Evolutionary conservation across 2,797 vertebrate species (phyloP).

Genomic region (Siniperca obscura): DNA sequence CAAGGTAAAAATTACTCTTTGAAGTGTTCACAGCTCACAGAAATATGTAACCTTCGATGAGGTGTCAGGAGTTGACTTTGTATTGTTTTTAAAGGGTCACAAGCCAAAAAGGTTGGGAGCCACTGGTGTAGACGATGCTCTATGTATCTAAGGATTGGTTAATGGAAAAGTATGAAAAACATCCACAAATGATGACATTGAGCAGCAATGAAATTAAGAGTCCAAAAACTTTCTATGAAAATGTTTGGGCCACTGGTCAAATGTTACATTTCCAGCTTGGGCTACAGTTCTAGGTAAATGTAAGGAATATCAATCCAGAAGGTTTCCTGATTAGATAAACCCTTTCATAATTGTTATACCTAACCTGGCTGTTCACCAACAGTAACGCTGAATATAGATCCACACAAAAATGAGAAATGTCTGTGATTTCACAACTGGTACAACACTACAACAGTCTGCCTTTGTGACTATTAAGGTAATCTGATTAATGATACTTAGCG

Average conservation of each 20-base stretch:
- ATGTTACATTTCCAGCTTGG: too few species aligned
- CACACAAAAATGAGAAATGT: background rate
- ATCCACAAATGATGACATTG: background rate
- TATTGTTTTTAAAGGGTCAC: background rate
- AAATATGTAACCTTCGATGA: background rate
- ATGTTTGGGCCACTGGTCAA: too few species aligned
- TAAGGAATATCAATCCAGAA: background rate
- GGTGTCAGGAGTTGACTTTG: background rate
- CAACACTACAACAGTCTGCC: background rate
- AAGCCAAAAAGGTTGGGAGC: background rate
- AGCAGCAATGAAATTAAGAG: background rate
- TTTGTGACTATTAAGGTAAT: background rate
- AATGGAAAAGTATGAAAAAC: background rate
- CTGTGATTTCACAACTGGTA: background rate
- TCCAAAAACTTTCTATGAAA: background rate
- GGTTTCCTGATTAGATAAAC: conserved; percentile 14
- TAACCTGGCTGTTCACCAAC: background rate
- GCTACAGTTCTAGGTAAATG: background rate
- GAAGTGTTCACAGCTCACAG: background rate
- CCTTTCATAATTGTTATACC: conserved; percentile 13
- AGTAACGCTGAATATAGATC: background rate
- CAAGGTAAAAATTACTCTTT: background rate
- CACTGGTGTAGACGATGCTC: background rate
- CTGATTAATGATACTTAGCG: background rate
- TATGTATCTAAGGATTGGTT: background rate